Conservation (phyloP, 2,113 vertebrate species). For the Urocolius indicus region DNA sequence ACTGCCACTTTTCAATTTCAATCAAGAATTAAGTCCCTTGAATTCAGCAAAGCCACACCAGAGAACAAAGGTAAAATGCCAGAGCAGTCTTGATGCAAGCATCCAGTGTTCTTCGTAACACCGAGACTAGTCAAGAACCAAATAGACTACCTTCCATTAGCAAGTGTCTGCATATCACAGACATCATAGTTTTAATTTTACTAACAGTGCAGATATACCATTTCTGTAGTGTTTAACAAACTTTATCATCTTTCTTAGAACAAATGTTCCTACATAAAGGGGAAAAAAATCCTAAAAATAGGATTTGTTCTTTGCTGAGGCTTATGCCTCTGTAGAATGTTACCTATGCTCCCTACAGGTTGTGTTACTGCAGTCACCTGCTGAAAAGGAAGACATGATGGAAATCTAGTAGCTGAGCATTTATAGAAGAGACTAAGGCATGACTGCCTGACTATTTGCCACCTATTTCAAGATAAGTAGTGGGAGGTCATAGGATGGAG, state of each 20-base stretch:
- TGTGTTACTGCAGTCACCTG: not conserved
- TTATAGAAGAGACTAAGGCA: not conserved
- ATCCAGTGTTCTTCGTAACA: accelerated
- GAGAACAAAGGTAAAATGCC: not conserved
- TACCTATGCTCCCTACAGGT: not conserved
- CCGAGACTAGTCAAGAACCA: not conserved
- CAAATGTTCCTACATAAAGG: not conserved
- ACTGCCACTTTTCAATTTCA: not conserved
- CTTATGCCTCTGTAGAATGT: not conserved
- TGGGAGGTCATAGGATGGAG: not conserved
- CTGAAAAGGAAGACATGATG: not conserved
- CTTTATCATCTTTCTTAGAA: not conserved
- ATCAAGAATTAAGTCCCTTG: not conserved
- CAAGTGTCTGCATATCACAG: not conserved
- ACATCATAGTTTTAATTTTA: not conserved
- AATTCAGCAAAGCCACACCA: not conserved
- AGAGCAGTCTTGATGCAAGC: not conserved
- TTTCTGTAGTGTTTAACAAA: not conserved
- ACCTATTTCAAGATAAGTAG: not conserved
- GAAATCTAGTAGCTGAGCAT: not conserved
- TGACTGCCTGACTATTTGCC: not conserved
- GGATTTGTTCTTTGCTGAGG: not conserved
- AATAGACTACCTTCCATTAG: not conserved
- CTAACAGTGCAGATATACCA: not conserved
- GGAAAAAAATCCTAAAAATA: not conserved